Evolutionary conservation across 1,140 invertebrate species (phyloP).

Genomic region (Thaumetopoea pityocampa): DNA sequence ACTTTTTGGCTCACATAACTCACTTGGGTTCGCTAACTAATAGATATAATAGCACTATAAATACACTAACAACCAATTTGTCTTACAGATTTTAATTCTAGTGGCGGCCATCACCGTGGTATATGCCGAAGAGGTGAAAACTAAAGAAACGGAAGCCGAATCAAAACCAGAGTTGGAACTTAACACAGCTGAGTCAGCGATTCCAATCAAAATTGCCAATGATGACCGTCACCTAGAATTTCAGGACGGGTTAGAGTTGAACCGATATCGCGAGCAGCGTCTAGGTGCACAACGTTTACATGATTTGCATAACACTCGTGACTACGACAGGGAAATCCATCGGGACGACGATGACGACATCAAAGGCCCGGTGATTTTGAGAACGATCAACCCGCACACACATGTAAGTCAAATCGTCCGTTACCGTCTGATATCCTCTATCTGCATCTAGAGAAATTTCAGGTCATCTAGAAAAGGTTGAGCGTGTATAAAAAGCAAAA

Average conservation of each 20-base stretch:
- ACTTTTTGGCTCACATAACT: too few species aligned
- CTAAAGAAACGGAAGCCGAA: neutral
- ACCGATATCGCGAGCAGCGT: neutral
- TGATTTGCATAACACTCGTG: too few species aligned
- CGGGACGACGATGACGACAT: slow-evolving; percentile 1
- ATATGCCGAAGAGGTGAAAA: neutral
- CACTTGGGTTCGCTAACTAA: too few species aligned
- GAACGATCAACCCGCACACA: neutral
- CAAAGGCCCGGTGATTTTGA: slow-evolving; percentile 4
- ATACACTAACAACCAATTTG: neutral
- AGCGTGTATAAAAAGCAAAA: too few species aligned
- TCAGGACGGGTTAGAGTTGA: slow-evolving; percentile 2
- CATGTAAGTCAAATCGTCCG: slow-evolving; percentile 11
- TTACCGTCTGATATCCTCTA: too few species aligned
- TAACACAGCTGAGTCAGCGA: neutral
- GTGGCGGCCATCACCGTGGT: neutral
- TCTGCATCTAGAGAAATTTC: too few species aligned
- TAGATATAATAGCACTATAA: neutral
- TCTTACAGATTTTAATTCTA: neutral
- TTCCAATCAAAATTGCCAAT: neutral
- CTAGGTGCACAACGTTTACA: neutral
- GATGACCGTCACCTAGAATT: neutral
- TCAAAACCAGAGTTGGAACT: neutral
- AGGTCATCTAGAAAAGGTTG: too few species aligned
- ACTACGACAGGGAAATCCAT: too few species aligned